Evolutionary conservation across 2,888 invertebrate genomes (phyloP).

Genomic region (Empis stercorea): DNA sequence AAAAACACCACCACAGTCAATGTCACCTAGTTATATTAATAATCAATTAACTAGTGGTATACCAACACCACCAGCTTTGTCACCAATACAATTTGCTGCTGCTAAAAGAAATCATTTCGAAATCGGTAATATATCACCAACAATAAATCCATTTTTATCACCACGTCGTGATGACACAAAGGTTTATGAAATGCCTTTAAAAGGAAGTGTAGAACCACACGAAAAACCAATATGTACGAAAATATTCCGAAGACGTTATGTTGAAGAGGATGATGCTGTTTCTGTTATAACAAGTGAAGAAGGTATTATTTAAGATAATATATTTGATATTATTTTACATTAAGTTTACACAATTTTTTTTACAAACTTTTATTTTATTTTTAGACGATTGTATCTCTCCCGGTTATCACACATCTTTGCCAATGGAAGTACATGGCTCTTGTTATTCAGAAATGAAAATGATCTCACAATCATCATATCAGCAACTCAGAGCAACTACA

Average conservation of each 20-base stretch:
- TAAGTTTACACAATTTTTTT: too few relatives aligned
- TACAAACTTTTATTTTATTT: neutral
- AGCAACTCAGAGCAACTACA: conserved; percentile 30
- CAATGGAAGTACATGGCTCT: conserved; percentile 36
- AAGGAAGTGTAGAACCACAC: conserved; percentile 21
- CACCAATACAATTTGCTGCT: conserved; percentile 32
- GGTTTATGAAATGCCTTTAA: conserved; percentile 29
- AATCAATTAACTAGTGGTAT: neutral
- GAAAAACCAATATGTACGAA: conserved; percentile 35
- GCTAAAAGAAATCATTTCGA: conserved; percentile 29
- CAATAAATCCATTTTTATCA: conserved; percentile 28
- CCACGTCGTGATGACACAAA: conserved; percentile 30
- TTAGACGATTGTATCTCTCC: conserved; percentile 36
- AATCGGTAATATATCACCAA: conserved; percentile 30
- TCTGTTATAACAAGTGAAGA: conserved; percentile 37
- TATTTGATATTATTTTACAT: too few relatives aligned
- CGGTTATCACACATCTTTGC: conserved; percentile 35
- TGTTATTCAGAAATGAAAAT: conserved; percentile 38
- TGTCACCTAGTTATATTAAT: neutral
- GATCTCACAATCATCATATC: conserved; percentile 34
- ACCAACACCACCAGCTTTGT: conserved; percentile 30
- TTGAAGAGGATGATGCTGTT: conserved; percentile 36
- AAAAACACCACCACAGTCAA: conserved; percentile 25
- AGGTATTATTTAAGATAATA: conserved; percentile 21
- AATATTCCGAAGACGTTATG: conserved; percentile 32